These are phyloP conservation scores for Promerops cafer DNA, from an alignment of 2,113 vertebrate genomes.

Conservation along the genomic window DNA sequence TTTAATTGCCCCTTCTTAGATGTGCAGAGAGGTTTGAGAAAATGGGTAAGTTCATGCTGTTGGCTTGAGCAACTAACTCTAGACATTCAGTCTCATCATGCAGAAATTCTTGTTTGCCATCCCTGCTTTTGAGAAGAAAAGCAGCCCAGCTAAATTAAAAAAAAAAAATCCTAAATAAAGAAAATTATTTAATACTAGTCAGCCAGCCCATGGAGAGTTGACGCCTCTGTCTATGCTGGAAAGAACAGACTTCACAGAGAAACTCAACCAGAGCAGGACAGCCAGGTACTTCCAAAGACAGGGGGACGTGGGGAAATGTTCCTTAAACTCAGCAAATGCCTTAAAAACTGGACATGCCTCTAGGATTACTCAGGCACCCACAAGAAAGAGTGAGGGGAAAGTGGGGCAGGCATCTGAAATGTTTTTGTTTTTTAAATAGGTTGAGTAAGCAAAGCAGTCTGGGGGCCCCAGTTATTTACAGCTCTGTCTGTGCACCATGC, in stretches of 20 bases:
- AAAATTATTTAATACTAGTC: not conserved
- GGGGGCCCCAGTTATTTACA: slow-evolving; percentile 31
- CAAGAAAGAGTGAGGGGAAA: slow-evolving; percentile 43
- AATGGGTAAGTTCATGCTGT: not conserved
- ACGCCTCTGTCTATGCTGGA: not conserved
- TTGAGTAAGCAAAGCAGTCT: slow-evolving; percentile 29
- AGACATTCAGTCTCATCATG: not conserved
- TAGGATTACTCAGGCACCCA: slow-evolving; percentile 30
- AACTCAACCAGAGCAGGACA: not conserved
- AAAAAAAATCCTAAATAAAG: not conserved
- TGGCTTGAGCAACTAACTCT: not conserved
- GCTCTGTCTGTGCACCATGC: not conserved
- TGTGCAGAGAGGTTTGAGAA: not conserved
- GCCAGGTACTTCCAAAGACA: not conserved
- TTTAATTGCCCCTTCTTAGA: not conserved
- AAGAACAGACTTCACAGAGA: not conserved
- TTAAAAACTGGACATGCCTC: slow-evolving; percentile 25
- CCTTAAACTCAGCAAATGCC: slow-evolving; percentile 58
- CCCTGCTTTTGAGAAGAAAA: not conserved
- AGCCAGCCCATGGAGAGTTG: not conserved
- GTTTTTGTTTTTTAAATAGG: not conserved
- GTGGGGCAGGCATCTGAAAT: slow-evolving; percentile 3
- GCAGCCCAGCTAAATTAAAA: not conserved
- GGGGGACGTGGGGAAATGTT: not conserved
- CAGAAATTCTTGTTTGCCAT: not conserved